Conservation (phyloP, 2,113 vertebrate genomes). For the Zapornia atra region DNA sequence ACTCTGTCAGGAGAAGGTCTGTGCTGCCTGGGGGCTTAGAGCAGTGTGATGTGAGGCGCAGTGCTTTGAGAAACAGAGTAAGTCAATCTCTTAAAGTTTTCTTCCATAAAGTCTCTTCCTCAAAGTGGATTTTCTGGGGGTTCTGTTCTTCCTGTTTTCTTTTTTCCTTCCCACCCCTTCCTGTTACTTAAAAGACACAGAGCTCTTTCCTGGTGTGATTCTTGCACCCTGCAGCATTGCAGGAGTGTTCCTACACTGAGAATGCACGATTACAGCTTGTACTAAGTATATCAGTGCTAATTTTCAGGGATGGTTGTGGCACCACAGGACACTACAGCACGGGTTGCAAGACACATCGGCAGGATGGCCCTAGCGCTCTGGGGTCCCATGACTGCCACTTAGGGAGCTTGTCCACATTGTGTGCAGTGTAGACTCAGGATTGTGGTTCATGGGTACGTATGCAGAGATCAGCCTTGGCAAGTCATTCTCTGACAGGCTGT, state of each 20-base stretch:
- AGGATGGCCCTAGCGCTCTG: too few relatives aligned
- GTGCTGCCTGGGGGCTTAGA: background rate
- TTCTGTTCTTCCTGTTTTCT: background rate
- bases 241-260: background rate
- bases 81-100: background rate
- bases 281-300: fast-evolving
- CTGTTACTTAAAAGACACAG: background rate
- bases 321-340: background rate
- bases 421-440: fast-evolving
- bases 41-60: background rate
- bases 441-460: background rate
- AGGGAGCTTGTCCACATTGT: background rate
- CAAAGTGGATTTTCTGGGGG: background rate
- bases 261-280: background rate
- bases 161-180: background rate
- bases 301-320: background rate
- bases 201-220: background rate
- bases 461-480: background rate
- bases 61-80: background rate
- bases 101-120: background rate
- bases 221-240: background rate
- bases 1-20: background rate
- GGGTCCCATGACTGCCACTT: background rate
- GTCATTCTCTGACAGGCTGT: background rate
- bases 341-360: background rate